Conservation (phyloP, 2,113 vertebrate species). For the Narcine bancroftii region DNA sequence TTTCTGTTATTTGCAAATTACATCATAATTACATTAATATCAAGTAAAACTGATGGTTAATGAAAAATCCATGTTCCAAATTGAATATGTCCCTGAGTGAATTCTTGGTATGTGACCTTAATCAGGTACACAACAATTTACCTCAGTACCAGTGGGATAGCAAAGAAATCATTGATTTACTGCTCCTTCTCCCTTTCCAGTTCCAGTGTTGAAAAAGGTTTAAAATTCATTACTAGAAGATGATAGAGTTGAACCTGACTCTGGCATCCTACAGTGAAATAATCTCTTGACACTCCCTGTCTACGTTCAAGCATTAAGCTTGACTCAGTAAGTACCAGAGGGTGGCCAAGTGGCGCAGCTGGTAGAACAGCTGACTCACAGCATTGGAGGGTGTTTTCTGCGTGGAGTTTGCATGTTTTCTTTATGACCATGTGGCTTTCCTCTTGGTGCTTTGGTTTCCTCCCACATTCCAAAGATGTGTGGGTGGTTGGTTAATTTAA, state of each 20-base stretch:
- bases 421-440: too few species aligned
- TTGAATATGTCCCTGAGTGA: neutral
- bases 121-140: neutral
- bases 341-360: too few species aligned
- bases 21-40: neutral
- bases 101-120: neutral
- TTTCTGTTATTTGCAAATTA: neutral
- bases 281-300: neutral
- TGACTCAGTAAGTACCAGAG: neutral
- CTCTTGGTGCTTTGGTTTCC: too few species aligned
- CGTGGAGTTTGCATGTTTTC: too few species aligned
- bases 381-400: too few species aligned
- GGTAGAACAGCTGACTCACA: too few species aligned
- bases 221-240: neutral
- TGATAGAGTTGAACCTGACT: neutral
- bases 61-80: neutral
- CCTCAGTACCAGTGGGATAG: neutral
- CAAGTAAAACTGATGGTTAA: neutral
- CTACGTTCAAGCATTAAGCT: neutral
- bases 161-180: neutral
- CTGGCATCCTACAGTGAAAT: neutral
- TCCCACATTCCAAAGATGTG: too few species aligned
- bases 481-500: too few species aligned
- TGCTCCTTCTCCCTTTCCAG: neutral
- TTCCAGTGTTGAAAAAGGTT: neutral